phyloP scores from a whole-genome alignment of 53 echinoderm and acorn worm genomes.

The Zoroaster sp. region DNA sequence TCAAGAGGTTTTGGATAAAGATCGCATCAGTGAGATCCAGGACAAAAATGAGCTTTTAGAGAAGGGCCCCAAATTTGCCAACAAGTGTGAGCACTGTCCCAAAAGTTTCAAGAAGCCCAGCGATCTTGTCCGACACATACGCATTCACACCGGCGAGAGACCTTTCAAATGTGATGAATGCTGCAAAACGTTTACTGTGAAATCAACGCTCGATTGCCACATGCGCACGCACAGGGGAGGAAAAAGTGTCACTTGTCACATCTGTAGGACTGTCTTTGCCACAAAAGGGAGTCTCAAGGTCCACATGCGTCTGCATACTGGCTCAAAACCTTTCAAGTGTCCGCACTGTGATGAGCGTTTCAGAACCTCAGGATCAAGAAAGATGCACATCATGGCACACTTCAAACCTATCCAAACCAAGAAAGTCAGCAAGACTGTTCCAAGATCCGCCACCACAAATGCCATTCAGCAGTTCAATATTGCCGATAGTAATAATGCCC shows the following conservation, averaged over 20 bases:
- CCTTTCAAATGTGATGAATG: conserved; percentile 91
- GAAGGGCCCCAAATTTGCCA: conserved; percentile 79
- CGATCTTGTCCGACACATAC: conserved; percentile 89
- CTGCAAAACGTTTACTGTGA: conserved; percentile 86
- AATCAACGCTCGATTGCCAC: conserved; percentile 90
- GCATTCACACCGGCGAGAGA: conserved; percentile 96
- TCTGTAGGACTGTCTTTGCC: conserved; percentile 89
- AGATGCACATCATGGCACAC: conserved; percentile 92
- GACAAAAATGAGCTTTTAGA: conserved; percentile 73
- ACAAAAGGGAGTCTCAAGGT: conserved; percentile 97
- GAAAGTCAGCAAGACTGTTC: conserved; percentile 59
- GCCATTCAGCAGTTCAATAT: conserved; percentile 49
- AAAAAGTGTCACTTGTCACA: conserved; percentile 86
- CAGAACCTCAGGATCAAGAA: conserved; percentile 91
- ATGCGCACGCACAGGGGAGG: conserved; percentile 85
- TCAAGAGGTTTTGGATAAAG: conserved; percentile 81
- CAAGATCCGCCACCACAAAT: conserved; percentile 50
- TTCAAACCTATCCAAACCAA: conserved; percentile 66
- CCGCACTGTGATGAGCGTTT: conserved; percentile 88
- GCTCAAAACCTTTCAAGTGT: conserved; percentile 96
- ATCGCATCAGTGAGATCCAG: conserved; percentile 87
- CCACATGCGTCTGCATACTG: conserved; percentile 97
- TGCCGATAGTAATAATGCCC: conserved; percentile 47
- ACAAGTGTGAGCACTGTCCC: conserved; percentile 81
- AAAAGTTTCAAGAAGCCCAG: conserved; percentile 97